These are phyloP conservation scores for Tenthredo amoena DNA, from an alignment of 2,888 invertebrate species.

Conservation along the genomic window DNA sequence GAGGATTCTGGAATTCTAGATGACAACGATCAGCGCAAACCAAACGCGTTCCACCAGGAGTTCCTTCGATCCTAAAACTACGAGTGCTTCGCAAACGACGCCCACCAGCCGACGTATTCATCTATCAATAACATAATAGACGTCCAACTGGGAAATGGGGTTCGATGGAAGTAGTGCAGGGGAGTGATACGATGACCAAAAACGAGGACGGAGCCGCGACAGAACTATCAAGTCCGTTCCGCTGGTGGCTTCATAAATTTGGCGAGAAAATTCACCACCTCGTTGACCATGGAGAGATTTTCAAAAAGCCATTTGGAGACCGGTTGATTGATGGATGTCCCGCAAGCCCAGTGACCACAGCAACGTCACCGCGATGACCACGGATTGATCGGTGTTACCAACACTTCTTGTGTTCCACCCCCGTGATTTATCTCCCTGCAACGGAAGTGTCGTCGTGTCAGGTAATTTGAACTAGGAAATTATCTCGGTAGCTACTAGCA, in stretches of 20 bases:
- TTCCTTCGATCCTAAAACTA: not conserved
- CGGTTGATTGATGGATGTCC: conserved; percentile 41
- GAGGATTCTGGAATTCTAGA: not conserved
- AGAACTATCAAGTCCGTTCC: not conserved
- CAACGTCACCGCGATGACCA: conserved; percentile 42
- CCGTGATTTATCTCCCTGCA: conserved; percentile 27
- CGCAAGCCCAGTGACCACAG: conserved; percentile 22
- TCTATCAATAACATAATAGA: conserved; percentile 30
- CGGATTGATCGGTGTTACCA: conserved; percentile 34
- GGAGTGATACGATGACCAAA: not conserved
- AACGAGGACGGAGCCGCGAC: not conserved
- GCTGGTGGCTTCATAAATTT: not conserved
- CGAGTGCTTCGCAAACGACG: not conserved
- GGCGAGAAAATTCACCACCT: not conserved
- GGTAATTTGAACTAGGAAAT: not conserved
- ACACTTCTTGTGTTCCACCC: conserved; percentile 39
- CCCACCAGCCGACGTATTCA: not conserved
- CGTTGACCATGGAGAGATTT: conserved; percentile 16
- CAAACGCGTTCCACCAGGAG: not conserved
- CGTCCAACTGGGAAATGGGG: not conserved
- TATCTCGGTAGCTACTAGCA: not conserved
- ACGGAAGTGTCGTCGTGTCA: not conserved
- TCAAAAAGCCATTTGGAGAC: conserved; percentile 20
- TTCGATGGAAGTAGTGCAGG: not conserved
- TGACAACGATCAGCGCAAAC: conserved; percentile 1